These are phyloP conservation scores for Anthoscopus minutus DNA, from an alignment of 2,113 vertebrate genomes.

Conservation along the genomic window DNA sequence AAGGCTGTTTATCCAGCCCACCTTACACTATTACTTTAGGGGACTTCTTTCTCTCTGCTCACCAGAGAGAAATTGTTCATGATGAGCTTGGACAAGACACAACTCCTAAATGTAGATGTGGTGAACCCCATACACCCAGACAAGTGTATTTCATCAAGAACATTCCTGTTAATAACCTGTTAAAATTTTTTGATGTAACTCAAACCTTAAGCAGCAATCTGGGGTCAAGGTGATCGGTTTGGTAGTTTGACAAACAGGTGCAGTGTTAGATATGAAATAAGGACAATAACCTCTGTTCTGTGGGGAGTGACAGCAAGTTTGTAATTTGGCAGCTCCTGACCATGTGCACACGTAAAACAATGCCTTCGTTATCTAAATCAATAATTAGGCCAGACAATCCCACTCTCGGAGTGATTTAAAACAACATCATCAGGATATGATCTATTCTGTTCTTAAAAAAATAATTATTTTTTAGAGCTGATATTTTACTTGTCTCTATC, in stretches of 20 bases:
- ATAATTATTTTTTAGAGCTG: neutral
- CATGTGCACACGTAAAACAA: neutral
- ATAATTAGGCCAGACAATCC: neutral
- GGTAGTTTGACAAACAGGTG: neutral
- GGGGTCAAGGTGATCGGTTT: neutral
- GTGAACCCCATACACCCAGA: neutral
- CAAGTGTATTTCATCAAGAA: neutral
- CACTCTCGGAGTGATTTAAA: neutral
- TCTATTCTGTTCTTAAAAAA: neutral
- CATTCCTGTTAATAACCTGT: neutral
- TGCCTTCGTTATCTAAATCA: neutral
- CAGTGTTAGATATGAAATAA: neutral
- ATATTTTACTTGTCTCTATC: neutral
- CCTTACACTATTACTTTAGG: neutral
- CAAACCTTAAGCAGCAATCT: neutral
- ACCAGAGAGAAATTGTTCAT: neutral
- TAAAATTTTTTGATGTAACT: neutral
- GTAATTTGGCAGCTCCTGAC: neutral
- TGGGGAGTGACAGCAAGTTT: neutral
- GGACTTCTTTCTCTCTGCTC: neutral
- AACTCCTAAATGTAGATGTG: neutral
- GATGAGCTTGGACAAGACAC: neutral
- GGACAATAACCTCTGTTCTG: neutral
- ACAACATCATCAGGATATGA: neutral
- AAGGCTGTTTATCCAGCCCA: neutral